Evolutionary conservation across 2,113 vertebrate genomes (phyloP).

Genomic region (Ochotona curzoniae): DNA sequence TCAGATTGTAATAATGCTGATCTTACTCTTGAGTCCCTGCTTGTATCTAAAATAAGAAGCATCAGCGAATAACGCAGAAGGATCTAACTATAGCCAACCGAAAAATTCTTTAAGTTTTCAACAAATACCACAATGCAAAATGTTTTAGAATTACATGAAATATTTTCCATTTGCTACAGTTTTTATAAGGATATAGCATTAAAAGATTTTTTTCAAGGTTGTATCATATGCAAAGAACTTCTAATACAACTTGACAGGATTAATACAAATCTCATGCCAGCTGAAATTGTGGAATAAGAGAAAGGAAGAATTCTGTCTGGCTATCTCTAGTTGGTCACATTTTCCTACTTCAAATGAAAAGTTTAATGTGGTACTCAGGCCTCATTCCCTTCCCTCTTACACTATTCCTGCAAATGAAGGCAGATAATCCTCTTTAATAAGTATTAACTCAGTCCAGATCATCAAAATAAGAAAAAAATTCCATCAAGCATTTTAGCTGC

Average conservation of each 20-base stretch:
- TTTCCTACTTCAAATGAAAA: conserved; percentile 88
- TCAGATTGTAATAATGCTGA: conserved; percentile 48
- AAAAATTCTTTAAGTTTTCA: background rate
- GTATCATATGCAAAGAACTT: conserved; percentile 66
- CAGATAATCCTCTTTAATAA: conserved; percentile 95
- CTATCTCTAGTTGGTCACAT: conserved; percentile 92
- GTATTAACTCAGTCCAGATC: conserved; percentile 89
- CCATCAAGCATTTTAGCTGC: conserved; percentile 89
- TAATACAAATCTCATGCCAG: conserved; percentile 80
- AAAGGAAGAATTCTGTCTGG: conserved; percentile 83
- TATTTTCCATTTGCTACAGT: conserved; percentile 75
- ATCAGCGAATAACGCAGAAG: background rate
- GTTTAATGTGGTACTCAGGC: conserved; percentile 90
- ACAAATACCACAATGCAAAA: conserved; percentile 59
- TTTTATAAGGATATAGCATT: conserved; percentile 58
- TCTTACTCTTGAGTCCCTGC: background rate
- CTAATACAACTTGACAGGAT: conserved; percentile 81
- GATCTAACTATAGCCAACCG: background rate
- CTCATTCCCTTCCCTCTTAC: conserved; percentile 89
- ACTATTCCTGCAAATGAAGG: conserved; percentile 90
- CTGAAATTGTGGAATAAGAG: conserved; percentile 58
- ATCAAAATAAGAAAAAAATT: conserved; percentile 92
- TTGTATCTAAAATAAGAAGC: conserved; percentile 27
- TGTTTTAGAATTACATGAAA: conserved; percentile 74
- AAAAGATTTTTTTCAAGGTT: conserved; percentile 74